Evolutionary conservation across 2,888 invertebrate species (phyloP), one percentile per base, ranked within the genome.

Genomic region (Lucinisca nassula): DNA sequence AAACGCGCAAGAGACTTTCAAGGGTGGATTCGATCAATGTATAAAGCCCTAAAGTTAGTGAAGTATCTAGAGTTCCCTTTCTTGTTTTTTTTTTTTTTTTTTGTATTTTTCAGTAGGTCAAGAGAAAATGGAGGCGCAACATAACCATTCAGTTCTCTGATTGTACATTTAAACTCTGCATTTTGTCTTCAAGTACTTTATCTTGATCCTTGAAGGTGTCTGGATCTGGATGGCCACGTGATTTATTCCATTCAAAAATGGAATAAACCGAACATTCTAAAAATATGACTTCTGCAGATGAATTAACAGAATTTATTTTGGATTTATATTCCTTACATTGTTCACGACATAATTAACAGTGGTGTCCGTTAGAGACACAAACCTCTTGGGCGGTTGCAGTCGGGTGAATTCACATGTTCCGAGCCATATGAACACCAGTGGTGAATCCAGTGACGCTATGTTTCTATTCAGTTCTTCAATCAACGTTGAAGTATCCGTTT

Each of bases 371-470:
- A 76, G 35, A n/a, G 21, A 51, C 12, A 76, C 14, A 30, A 32
- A 27, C 6, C 14, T 14, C 6, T 27, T 14, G 1, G 27, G 55
- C 4, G n/a, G 14, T 55, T 55, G 49, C 21, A n/a, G 21, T 14
- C 51, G 4, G 14, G 76, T 76, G 24, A 76, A 76, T 27, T 76
- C 76, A 55, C 76, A 76, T 24, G 76, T 76, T 0, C 76, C 76
- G 0, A 76, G 55, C 76, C 76, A 76, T n/a, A 76, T 12, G 8
- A 76, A 55, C 51, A 76, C 32, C n/a, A 76, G n/a, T 2, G 55
- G 76, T 14, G 21, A 27, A 4, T 51, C 21, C 6, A 76, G 32
- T 0, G 27, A n/a, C 8, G 38, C 40, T 73, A 6, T 10, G 21
- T 24, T n/a, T n/a, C n/a, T n/a, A n/a, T n/a, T n/a, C n/a, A 32